Evolutionary conservation across 2,113 vertebrate genomes (phyloP), one percentile per base, ranked within the genome.

Genomic region (Dipodomys spectabilis): DNA sequence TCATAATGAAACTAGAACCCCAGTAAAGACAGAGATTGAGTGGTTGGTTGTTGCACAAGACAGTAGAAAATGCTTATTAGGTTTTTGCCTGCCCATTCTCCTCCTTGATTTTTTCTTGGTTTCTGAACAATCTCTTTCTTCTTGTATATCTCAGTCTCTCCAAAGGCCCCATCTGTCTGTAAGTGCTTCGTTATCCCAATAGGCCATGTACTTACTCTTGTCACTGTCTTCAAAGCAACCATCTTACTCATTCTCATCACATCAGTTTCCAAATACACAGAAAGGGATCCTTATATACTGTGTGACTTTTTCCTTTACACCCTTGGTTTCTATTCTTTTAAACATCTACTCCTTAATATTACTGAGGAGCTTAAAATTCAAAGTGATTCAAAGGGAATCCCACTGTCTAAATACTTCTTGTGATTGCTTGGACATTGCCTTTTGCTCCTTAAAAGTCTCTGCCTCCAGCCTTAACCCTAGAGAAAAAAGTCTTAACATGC

Each of bases 351-450:
- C 16, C 62, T 45, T 60, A 68, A 57, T 71, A 25, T 75, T 85
- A 87, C 11, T 57, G 81, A 91, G 60, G 23, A 12, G 39, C 28
- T 62, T 84, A 32, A 81, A 84, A 89, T 83, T 80, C 83, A 92
- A 68, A 79, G n/a, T 25, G 32, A 81, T n/a, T 53, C 53, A 53
- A 80, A 20, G 25, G 39, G 28, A 86, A 80, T 75, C 12, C 19
- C 22, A 89, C 20, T 67, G 30, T 32, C 80, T 49, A 35, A 69
- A 28, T 30, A 35, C 19, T 90, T 30, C 53, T 81, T 15, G 1
- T 44, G 72, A 35, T 81, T 85, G 12, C 77, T 82, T 73, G 49
- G 45, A 39, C 20, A 67, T 53, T 49, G 20, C 67, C 27, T 68
- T 0, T 20, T 45, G 19, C 39, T 18, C 81, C 13, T 65, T 77